Evolutionary conservation across 2,797 vertebrate genomes (phyloP), one percentile per base, ranked within the genome.

Genomic region (Buphagus erythrorhynchus): DNA sequence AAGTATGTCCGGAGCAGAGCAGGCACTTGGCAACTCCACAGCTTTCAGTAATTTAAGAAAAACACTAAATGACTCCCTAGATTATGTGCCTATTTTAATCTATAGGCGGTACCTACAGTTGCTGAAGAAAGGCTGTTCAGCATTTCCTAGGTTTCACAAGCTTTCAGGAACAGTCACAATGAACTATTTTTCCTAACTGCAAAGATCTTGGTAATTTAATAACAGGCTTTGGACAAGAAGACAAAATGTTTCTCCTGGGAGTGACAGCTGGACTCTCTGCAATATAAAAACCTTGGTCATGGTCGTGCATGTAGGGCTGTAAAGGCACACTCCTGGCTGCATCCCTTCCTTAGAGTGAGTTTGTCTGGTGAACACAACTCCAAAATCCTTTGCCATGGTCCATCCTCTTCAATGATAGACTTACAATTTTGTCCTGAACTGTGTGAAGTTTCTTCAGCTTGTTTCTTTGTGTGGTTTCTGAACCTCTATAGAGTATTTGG

Each of bases 1-100:
- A 95, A 80, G 46, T 75, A 93, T 75, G 92, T 96, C 91, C 81
- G 2, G 81, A 93, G 82, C 61, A 86, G 31, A 92, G 75, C 72
- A 93, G 92, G 68, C 0, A 0, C 43, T 91, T 96, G 93, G 91
- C 95, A 97, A 6, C 69, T 65, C 74, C 13, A 6, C 78, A 91
- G 15, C n/a, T 58, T 92, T 78, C 72, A 68, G 42, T 71, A 88
- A 87, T 95, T 86, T 75, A 81, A 93, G 87, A 77, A 87, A 94
- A 85, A 54, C 71, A 67, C 72, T 31, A 72, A 81, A 89, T 51
- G 68, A 94, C 46, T 94, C 61, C 51, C 52, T 33, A 35, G 22
- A 69, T 77, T 46, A 29, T 72, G 40, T 54, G 83, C 35, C 63
- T 77, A 45, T 77, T 94, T 92, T 89, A 92, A 87, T 62, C 75